Percentiles rank a stretch among this genome's conserved stretches.
Conservation (phyloP, 2,113 vertebrate species). For the Hyperopisus bebe region DNA sequence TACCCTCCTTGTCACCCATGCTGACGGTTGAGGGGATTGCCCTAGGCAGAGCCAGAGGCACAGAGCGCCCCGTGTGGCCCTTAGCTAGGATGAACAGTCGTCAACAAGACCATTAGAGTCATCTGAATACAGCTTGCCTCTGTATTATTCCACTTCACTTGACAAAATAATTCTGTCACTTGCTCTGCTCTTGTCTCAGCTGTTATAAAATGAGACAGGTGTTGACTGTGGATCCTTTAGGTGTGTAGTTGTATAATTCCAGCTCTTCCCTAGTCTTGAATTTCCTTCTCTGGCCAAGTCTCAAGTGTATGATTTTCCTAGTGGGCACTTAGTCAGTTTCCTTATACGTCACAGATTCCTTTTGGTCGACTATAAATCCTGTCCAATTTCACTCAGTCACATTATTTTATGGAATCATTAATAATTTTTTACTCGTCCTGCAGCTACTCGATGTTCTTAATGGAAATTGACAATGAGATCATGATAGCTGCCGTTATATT, state of each 20-base stretch:
- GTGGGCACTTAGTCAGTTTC: constrained; percentile 5
- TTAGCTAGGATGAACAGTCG: constrained; percentile 30
- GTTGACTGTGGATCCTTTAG: constrained; percentile 20
- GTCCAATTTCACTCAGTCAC: background rate
- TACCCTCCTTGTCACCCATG: constrained; percentile 33
- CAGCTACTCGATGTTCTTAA: background rate
- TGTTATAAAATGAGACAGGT: constrained; percentile 31
- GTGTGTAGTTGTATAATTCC: constrained; percentile 10
- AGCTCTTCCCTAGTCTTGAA: constrained; percentile 16
- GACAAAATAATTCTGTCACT: constrained; percentile 47
- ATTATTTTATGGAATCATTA: background rate
- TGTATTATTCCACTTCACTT: constrained; percentile 42
- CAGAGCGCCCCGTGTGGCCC: constrained; percentile 35
- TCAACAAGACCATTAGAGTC: constrained; percentile 39
- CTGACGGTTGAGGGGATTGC: constrained; percentile 35
- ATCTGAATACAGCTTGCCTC: constrained; percentile 41
- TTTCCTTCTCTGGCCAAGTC: background rate
- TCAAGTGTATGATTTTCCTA: constrained; percentile 13
- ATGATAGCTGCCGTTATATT: background rate
- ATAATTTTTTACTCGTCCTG: background rate
- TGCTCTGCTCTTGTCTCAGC: constrained; percentile 20
- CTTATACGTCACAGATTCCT: background rate
- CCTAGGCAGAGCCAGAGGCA: constrained; percentile 42
- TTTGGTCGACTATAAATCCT: background rate
- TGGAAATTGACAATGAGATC: background rate